A percentile compares a stretch with the other conserved stretches of the same genome.
These are phyloP conservation scores for Leptarthrus brevirostris DNA, from an alignment of 2,888 invertebrate genomes.

Conservation along the genomic window DNA sequence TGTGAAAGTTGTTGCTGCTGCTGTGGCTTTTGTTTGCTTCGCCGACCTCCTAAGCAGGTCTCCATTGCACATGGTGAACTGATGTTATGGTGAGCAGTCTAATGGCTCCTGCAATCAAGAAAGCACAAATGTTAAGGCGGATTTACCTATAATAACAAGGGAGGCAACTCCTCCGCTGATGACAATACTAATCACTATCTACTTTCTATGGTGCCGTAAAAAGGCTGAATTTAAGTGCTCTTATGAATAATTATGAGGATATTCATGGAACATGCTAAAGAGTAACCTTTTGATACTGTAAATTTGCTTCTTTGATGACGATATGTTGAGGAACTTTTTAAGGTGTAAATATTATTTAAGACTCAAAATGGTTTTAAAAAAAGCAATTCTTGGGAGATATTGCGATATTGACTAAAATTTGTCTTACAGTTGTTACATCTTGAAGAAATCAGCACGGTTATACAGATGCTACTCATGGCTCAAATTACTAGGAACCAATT, in stretches of 20 bases:
- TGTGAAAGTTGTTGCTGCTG: slow-evolving; percentile 56
- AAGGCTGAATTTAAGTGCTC: slow-evolving; percentile 6
- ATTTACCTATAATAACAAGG: neutral
- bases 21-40: slow-evolving; percentile 60
- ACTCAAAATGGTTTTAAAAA: no score
- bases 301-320: no score
- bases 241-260: neutral
- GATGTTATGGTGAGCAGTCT: slow-evolving; percentile 53
- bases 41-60: slow-evolving; percentile 66
- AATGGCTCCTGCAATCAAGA: slow-evolving; percentile 50
- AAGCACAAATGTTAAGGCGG: slow-evolving; percentile 31
- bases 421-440: no score
- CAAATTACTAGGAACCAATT: no score
- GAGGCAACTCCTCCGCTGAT: neutral
- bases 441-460: no score
- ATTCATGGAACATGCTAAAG: no score
- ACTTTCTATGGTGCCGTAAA: slow-evolving; percentile 4
- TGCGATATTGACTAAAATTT: no score
- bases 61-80: slow-evolving; percentile 66
- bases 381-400: no score
- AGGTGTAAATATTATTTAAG: no score
- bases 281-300: no score
- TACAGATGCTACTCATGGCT: no score
- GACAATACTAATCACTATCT: slow-evolving; percentile 39
- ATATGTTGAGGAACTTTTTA: no score